Conservation (phyloP, 2,797 vertebrate genomes). For the Clarias laeviceps region DNA sequence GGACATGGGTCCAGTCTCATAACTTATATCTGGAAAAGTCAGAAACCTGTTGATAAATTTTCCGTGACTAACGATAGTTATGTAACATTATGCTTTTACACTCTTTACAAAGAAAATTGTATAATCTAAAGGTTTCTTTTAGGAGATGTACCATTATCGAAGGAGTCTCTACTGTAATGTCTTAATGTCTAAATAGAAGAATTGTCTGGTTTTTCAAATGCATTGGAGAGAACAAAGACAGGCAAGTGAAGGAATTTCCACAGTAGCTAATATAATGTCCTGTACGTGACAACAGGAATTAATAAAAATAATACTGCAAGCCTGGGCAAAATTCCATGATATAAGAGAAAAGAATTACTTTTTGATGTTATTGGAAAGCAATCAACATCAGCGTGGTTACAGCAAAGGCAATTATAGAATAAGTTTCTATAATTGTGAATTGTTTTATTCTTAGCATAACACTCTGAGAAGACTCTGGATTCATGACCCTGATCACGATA, state of each 20-base stretch:
- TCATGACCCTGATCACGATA: not conserved
- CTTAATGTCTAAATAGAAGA: not conserved
- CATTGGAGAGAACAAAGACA: not conserved
- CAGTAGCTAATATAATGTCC: not conserved
- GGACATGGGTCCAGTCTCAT: not conserved
- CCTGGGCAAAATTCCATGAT: not conserved
- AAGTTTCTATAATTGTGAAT: not conserved
- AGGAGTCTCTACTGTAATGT: not conserved
- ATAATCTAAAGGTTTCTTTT: not conserved
- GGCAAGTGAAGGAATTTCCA: not conserved
- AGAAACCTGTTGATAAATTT: not conserved
- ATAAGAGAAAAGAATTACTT: not conserved
- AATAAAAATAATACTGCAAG: not conserved
- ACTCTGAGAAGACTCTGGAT: not conserved
- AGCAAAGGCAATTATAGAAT: not conserved
- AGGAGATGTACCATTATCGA: not conserved
- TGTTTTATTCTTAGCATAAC: not conserved
- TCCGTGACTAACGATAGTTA: not conserved
- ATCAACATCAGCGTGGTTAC: not conserved
- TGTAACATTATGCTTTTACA: too few relatives aligned
- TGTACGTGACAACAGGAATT: not conserved
- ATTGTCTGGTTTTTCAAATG: not conserved
- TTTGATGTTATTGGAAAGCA: constrained; percentile 2
- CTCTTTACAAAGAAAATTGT: not conserved
- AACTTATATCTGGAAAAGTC: not conserved